Evolutionary conservation across 2,113 vertebrate species (phyloP).

Genomic region (Gymnorhina tibicen): DNA sequence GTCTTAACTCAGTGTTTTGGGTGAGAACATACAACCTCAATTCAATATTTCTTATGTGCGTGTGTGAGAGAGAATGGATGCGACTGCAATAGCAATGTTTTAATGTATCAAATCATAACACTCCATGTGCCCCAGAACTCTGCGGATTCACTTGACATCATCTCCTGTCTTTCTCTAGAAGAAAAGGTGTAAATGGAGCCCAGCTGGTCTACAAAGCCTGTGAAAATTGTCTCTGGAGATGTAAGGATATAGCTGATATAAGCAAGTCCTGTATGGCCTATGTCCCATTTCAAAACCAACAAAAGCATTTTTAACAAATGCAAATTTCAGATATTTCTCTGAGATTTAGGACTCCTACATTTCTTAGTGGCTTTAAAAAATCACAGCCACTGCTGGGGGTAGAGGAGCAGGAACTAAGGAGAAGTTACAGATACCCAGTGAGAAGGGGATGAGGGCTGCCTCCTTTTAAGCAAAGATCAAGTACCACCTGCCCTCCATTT

Average conservation of each 20-base stretch:
- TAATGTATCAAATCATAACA: background rate
- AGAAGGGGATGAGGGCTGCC: background rate
- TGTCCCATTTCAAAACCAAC: background rate
- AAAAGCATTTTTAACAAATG: background rate
- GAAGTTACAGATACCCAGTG: background rate
- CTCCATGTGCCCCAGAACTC: background rate
- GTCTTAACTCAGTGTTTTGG: background rate
- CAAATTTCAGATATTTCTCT: background rate
- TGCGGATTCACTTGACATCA: background rate
- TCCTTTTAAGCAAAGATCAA: background rate
- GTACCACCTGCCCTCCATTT: background rate
- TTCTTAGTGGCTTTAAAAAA: background rate
- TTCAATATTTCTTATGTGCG: background rate
- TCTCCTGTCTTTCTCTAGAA: background rate
- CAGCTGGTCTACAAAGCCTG: background rate
- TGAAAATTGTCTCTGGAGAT: background rate
- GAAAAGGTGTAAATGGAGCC: background rate
- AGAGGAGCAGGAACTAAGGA: background rate
- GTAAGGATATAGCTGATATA: background rate
- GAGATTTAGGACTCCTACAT: background rate
- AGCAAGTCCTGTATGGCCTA: background rate
- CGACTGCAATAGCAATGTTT: background rate
- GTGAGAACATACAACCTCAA: background rate
- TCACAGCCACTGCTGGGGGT: rapidly evolving
- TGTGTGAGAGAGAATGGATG: background rate